phyloP scores from a whole-genome alignment of 2,888 invertebrate genomes.

The Phanerotoma sp. region DNA sequence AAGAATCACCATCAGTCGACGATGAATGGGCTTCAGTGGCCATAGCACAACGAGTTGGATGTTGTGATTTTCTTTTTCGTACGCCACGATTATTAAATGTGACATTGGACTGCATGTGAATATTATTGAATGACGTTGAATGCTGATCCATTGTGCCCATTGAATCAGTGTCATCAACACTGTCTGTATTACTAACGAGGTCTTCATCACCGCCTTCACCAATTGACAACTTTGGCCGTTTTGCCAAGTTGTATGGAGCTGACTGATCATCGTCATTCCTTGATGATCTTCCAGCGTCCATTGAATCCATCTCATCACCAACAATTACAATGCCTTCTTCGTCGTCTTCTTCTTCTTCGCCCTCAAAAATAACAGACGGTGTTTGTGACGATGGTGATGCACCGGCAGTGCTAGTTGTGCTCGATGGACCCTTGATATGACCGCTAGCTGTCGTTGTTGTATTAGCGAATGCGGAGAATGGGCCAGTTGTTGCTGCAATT shows the following conservation, averaged over 20 bases:
- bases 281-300: slow-evolving; percentile 45
- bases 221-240: slow-evolving; percentile 63
- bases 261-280: slow-evolving; percentile 60
- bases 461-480: slow-evolving; percentile 62
- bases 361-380: slow-evolving; percentile 45
- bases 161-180: slow-evolving; percentile 61
- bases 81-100: slow-evolving; percentile 50
- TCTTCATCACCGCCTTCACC: slow-evolving; percentile 63
- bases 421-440: slow-evolving; percentile 56
- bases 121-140: slow-evolving; percentile 40
- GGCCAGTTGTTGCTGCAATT: slow-evolving; percentile 53
- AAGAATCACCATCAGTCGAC: slow-evolving; percentile 66
- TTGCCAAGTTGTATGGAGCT: slow-evolving; percentile 71
- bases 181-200: slow-evolving; percentile 64
- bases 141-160: slow-evolving; percentile 49
- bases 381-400: slow-evolving; percentile 48
- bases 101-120: slow-evolving; percentile 40
- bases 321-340: slow-evolving; percentile 80
- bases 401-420: slow-evolving; percentile 57
- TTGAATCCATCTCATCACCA: slow-evolving; percentile 63
- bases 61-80: slow-evolving; percentile 86
- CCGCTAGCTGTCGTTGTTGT: slow-evolving; percentile 28
- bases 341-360: slow-evolving; percentile 54
- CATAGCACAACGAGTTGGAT: slow-evolving; percentile 79
- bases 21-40: slow-evolving; percentile 61